Base-by-base conservation (phyloP, 1,140 invertebrate genomes). In the Probaryconus sp. region DNA sequence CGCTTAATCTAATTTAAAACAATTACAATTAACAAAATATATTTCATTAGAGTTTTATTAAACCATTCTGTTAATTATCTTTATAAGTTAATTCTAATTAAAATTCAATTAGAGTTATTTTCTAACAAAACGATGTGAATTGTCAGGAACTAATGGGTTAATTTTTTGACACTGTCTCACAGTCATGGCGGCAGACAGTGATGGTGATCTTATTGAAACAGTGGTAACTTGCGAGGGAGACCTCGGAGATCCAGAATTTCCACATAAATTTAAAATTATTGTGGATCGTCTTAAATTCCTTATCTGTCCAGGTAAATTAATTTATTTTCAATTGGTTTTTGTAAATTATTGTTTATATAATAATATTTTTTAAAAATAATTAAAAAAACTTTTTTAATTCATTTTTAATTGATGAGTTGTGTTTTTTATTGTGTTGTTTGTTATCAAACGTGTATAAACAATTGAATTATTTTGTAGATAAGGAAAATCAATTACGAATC, bases 211-310 rank as follows among this genome's bases (percentile, higher is more conserved):
- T 83, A 88, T 92, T 82, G 91, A 92, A 88, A 93, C 92, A 79
- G 91, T 94, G 79, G 90, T 95, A 84, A 94, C 93, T 61, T 95
- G 94, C 87, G 91, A 94, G 85, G 94, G 94, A 78, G 91, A 94
- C 86, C 91, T 94, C 73, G 89, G 89, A 79, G 93, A 95, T 88
- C 93, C 94, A 76, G 88, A 91, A 77, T 93, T 95, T 87, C 91
- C 91, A 71, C 86, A 87, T 50, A 90, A 91, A 77, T 92, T 95
- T 79, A 89, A 92, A 80, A 82, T 88, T 60, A 91, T 94, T 79
- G 89, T 94, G 51, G 88, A 90, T 79, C 89, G 89, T 78, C 90
- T 95, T 45, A 90, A 92, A 83, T 89, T 89, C 85, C 87, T 94
- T 78, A 88, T 94, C 69, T 91, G 91, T 72, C 90, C 91, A 89